phyloP scores from a whole-genome alignment of 2,113 vertebrate species.

The Mobula birostris region DNA sequence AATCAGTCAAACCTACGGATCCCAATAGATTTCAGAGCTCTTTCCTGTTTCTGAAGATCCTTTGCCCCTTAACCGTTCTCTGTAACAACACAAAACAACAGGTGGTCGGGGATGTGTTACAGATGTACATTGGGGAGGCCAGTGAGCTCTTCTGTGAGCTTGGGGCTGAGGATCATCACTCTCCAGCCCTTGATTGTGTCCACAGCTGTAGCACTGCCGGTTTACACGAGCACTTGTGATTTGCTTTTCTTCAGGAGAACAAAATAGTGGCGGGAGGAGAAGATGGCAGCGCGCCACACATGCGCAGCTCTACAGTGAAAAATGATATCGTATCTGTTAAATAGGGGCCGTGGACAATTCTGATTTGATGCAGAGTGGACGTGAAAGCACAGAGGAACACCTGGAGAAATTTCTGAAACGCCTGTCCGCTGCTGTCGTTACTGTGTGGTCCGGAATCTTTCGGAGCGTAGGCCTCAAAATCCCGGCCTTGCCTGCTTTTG shows the following conservation, averaged over 20 bases:
- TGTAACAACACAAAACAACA: neutral
- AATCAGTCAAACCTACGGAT: neutral
- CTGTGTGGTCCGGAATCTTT: too few species aligned
- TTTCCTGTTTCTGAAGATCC: neutral
- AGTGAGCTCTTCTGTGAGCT: neutral
- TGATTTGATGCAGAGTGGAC: too few species aligned
- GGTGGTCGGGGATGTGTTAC: constrained; percentile 3
- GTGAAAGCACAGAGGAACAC: too few species aligned
- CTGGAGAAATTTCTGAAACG: too few species aligned
- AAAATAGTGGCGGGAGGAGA: neutral
- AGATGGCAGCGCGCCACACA: too few species aligned
- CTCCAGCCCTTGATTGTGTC: neutral
- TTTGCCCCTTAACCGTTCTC: neutral
- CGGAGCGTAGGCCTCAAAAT: too few species aligned
- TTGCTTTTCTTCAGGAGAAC: neutral
- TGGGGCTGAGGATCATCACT: neutral
- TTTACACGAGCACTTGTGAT: too few species aligned
- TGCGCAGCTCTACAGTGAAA: too few species aligned
- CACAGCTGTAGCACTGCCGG: neutral
- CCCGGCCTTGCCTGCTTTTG: too few species aligned
- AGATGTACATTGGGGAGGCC: neutral
- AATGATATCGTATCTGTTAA: too few species aligned
- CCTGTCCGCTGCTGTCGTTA: too few species aligned
- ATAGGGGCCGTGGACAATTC: too few species aligned
- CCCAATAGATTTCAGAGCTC: neutral